Conservation (phyloP, 2,113 vertebrate genomes). For the Lophura nycthemera region DNA sequence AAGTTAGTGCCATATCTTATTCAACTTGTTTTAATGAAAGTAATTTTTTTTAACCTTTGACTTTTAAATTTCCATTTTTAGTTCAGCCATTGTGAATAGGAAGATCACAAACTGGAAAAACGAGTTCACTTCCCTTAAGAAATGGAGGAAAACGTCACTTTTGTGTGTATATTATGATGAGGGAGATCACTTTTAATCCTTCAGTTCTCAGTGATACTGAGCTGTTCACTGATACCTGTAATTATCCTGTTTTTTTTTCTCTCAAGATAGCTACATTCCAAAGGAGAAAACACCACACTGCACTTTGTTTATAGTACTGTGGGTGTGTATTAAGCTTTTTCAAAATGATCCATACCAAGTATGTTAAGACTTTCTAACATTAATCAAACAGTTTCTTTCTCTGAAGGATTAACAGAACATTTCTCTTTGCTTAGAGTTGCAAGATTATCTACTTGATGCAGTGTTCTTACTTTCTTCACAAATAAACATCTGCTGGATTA, state of each 20-base stretch:
- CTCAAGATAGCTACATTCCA: background rate
- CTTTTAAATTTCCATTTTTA: slow-evolving; percentile 16
- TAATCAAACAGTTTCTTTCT: background rate
- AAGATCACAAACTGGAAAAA: background rate
- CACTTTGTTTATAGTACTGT: background rate
- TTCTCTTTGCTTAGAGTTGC: background rate
- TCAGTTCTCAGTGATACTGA: background rate
- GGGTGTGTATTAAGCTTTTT: background rate
- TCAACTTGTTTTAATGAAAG: background rate
- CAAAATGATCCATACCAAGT: background rate
- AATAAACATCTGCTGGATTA: background rate
- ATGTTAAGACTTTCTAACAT: background rate
- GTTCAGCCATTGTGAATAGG: background rate
- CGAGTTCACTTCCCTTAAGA: background rate
- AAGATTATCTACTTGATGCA: background rate
- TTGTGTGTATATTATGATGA: background rate
- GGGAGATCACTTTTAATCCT: background rate
- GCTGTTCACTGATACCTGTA: background rate
- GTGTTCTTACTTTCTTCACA: background rate
- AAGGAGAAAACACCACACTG: background rate
- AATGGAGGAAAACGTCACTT: background rate
- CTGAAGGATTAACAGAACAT: background rate
- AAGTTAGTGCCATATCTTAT: background rate
- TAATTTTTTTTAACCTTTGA: background rate
- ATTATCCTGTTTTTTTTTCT: background rate